Conservation (phyloP, 2,113 vertebrate genomes). For the Oreamnos americanus region DNA sequence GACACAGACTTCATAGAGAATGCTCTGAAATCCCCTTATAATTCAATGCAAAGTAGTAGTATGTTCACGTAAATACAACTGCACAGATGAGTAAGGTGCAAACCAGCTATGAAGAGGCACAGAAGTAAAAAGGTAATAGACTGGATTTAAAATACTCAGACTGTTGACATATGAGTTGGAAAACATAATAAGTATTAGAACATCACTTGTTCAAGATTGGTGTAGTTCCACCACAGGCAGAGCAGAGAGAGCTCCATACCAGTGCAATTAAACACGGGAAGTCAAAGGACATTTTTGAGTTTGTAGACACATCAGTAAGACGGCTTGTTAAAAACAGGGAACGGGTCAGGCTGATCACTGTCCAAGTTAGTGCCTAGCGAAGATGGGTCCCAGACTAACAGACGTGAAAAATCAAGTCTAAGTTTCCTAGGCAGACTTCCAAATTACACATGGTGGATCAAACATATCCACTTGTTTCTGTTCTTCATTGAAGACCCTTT, state of each 20-base stretch:
- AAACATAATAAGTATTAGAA: constrained; percentile 11
- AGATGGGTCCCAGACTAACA: neutral
- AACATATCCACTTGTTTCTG: neutral
- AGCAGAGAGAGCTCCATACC: neutral
- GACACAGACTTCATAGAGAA: neutral
- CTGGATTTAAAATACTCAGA: neutral
- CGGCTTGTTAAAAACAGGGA: neutral
- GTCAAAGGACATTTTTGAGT: neutral
- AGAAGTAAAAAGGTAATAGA: neutral
- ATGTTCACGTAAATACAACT: neutral
- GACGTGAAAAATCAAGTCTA: neutral
- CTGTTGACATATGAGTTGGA: neutral
- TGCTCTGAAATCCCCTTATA: neutral
- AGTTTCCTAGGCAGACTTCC: neutral
- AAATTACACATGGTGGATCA: neutral
- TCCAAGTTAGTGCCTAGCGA: neutral
- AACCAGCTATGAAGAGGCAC: neutral
- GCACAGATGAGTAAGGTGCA: neutral
- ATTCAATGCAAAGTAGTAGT: neutral
- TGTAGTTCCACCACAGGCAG: neutral
- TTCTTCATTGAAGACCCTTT: neutral
- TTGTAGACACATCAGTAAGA: neutral
- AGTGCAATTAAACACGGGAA: neutral
- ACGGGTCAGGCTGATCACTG: neutral
- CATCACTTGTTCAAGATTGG: neutral